A percentile compares a stretch with the other conserved stretches of the same genome.
These are phyloP conservation scores for Gobio gobio DNA, from an alignment of 2,113 vertebrate species.

Conservation along the genomic window DNA sequence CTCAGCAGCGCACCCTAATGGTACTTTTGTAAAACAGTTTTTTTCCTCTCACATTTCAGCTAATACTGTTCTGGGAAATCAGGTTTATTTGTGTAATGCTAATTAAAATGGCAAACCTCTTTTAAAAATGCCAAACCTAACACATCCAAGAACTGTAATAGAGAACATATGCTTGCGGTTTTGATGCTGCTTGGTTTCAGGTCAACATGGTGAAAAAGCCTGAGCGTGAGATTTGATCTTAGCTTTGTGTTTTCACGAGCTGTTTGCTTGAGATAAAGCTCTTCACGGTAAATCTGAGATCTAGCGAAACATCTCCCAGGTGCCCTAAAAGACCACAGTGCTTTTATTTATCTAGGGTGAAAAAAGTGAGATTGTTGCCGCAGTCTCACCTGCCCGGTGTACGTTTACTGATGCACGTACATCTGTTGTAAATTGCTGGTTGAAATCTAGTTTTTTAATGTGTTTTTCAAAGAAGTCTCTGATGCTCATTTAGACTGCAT, in stretches of 20 bases:
- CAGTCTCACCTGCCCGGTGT: background rate
- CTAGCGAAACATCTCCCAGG: background rate
- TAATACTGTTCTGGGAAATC: conserved; percentile 36
- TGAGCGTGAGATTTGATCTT: background rate
- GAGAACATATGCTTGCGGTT: conserved; percentile 6
- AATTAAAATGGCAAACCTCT: conserved; percentile 37
- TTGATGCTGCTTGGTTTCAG: conserved; percentile 13
- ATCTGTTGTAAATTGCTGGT: background rate
- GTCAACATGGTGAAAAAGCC: background rate
- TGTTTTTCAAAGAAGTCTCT: no score
- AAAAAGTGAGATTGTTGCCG: background rate
- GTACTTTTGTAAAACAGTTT: background rate
- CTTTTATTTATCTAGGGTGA: background rate
- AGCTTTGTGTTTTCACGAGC: conserved; percentile 28
- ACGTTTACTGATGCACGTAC: background rate
- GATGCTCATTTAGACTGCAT: no score
- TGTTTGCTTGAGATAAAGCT: conserved; percentile 27
- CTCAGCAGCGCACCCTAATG: conserved; percentile 54
- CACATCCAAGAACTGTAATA: conserved; percentile 34
- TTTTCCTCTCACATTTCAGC: conserved; percentile 23
- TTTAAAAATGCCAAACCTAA: conserved; percentile 26
- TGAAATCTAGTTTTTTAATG: background rate
- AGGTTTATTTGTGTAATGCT: conserved; percentile 42
- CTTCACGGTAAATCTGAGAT: background rate
- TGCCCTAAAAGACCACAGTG: background rate